Conservation (phyloP, 2,113 vertebrate genomes). For the Nesogale talazaci region DNA sequence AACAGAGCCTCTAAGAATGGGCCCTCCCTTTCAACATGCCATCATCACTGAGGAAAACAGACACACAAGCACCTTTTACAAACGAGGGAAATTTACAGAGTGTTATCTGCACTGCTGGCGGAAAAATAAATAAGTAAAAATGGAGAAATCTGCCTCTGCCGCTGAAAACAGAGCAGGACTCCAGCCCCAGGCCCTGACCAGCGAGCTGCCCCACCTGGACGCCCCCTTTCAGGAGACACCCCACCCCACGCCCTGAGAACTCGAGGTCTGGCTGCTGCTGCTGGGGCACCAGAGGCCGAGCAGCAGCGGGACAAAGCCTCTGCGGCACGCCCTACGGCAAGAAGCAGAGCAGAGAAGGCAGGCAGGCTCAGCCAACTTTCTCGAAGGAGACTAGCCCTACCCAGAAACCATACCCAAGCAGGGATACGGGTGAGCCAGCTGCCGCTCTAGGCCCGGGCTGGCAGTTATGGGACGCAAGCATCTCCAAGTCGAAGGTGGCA, state of each 20-base stretch:
- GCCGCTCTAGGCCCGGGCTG: no score
- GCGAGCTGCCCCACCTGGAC: not conserved
- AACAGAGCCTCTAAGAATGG: not conserved
- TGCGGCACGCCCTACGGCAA: not conserved
- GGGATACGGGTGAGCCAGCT: no score
- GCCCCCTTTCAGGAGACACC: no score
- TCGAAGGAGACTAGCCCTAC: not conserved
- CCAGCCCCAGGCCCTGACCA: not conserved
- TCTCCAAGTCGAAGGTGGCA: no score
- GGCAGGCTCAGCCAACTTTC: not conserved
- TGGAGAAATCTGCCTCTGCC: not conserved
- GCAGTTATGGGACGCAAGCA: no score
- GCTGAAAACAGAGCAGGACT: not conserved
- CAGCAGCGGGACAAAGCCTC: no score
- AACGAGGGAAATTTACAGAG: not conserved
- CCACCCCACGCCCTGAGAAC: no score
- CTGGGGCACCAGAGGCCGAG: no score
- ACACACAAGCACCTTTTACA: not conserved
- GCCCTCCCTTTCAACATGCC: not conserved
- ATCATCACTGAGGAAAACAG: not conserved
- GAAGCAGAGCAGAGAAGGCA: not conserved
- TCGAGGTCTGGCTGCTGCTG: no score
- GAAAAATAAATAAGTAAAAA: not conserved
- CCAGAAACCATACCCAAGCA: no score
- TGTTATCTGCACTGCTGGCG: not conserved